These are phyloP conservation scores for Miniopterus natalensis DNA, from an alignment of 2,113 vertebrate species.

Conservation along the genomic window DNA sequence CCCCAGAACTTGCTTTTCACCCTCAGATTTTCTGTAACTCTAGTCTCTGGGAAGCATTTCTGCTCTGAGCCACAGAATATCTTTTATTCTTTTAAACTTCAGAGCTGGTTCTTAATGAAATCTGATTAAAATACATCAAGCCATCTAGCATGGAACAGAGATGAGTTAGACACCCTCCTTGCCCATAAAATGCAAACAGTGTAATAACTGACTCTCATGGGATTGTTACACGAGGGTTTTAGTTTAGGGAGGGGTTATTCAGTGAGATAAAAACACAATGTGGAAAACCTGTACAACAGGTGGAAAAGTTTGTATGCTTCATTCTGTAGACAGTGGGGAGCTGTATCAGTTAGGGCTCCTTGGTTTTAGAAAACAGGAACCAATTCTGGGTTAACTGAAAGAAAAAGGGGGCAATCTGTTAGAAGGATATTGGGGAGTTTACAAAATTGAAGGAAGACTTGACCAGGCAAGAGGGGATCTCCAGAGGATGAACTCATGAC, in stretches of 20 bases:
- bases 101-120: constrained; percentile 18
- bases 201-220: neutral
- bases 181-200: neutral
- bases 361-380: constrained; percentile 8
- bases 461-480: constrained; percentile 59
- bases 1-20: neutral
- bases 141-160: neutral
- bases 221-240: neutral
- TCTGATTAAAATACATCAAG: neutral
- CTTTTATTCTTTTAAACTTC: constrained; percentile 52
- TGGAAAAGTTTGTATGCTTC: neutral
- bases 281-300: neutral
- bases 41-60: constrained; percentile 48
- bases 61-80: neutral
- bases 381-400: constrained; percentile 20
- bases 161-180: neutral
- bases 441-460: constrained; percentile 58
- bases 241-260: neutral
- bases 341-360: neutral
- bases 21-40: neutral
- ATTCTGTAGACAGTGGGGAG: neutral
- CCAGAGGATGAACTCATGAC: constrained; percentile 57
- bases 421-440: constrained; percentile 10
- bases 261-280: neutral
- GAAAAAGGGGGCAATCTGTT: neutral